These are phyloP conservation scores for Amiota communis DNA, from an alignment of 2,888 invertebrate species.

Conservation along the genomic window DNA sequence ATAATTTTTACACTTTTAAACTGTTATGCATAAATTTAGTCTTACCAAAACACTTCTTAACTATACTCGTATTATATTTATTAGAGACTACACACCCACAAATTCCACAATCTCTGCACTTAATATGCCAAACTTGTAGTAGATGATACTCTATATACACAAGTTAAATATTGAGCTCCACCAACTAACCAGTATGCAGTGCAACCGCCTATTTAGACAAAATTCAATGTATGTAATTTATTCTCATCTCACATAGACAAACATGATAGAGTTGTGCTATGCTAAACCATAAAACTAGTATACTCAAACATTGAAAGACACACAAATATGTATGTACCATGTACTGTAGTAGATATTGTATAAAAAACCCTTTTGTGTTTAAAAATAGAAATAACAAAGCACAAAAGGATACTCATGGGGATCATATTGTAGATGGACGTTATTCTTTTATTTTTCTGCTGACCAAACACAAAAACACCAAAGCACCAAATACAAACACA, in stretches of 20 bases:
- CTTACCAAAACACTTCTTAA: too few relatives aligned
- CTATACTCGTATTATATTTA: too few relatives aligned
- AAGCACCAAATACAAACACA: neutral
- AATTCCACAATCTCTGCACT: neutral
- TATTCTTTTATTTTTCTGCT: slow-evolving; percentile 6
- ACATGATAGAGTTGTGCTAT: neutral
- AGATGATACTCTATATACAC: neutral
- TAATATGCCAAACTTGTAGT: neutral
- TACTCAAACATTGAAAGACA: neutral
- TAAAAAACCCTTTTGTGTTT: neutral
- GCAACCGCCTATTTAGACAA: neutral
- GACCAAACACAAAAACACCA: slow-evolving; percentile 8
- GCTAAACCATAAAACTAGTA: neutral
- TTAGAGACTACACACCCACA: too few relatives aligned
- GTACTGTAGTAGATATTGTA: too few relatives aligned
- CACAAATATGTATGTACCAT: neutral
- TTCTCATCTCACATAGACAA: too few relatives aligned
- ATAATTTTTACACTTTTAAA: too few relatives aligned
- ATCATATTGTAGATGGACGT: neutral
- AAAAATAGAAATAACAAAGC: slow-evolving; percentile 5
- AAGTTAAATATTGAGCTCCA: neutral
- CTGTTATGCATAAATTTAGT: too few relatives aligned
- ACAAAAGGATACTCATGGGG: too few relatives aligned
- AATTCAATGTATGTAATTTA: neutral
- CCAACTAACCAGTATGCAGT: neutral